Evolutionary conservation across 1,140 invertebrate genomes (phyloP).

Genomic region (Zaprionus ornatus): DNA sequence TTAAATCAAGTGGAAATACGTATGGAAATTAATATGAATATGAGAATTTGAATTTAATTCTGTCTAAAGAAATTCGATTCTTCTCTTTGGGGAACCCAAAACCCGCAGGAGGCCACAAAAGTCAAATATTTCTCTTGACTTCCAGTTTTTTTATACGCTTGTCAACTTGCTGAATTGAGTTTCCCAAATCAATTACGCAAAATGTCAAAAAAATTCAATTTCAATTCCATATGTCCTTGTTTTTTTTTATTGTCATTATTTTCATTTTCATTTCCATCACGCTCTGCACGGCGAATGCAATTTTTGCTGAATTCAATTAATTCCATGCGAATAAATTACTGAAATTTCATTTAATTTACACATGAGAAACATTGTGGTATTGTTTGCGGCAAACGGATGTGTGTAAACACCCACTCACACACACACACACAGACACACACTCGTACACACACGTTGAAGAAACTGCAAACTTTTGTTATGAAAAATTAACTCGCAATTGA

Average conservation of each 20-base stretch:
- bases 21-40: neutral
- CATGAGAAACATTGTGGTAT: constrained; percentile 47
- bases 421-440: constrained; percentile 14
- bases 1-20: neutral
- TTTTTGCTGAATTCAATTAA: constrained; percentile 46
- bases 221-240: neutral
- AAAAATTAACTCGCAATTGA: constrained; percentile 44
- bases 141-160: constrained; percentile 12
- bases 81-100: no score
- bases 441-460: constrained; percentile 1
- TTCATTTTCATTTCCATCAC: neutral
- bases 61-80: no score
- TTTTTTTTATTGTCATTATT: constrained; percentile 6
- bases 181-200: constrained; percentile 41
- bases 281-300: constrained; percentile 25
- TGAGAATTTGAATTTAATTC: no score
- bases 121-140: neutral
- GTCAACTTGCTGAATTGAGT: constrained; percentile 23
- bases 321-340: constrained; percentile 50
- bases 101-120: no score
- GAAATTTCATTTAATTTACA: constrained; percentile 52
- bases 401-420: constrained; percentile 15
- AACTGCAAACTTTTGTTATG: constrained; percentile 33
- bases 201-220: constrained; percentile 27
- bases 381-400: constrained; percentile 32